Evolutionary conservation across 2,797 vertebrate species (phyloP), one percentile per base, ranked within the genome.

Genomic region (Acanthiza pusilla): DNA sequence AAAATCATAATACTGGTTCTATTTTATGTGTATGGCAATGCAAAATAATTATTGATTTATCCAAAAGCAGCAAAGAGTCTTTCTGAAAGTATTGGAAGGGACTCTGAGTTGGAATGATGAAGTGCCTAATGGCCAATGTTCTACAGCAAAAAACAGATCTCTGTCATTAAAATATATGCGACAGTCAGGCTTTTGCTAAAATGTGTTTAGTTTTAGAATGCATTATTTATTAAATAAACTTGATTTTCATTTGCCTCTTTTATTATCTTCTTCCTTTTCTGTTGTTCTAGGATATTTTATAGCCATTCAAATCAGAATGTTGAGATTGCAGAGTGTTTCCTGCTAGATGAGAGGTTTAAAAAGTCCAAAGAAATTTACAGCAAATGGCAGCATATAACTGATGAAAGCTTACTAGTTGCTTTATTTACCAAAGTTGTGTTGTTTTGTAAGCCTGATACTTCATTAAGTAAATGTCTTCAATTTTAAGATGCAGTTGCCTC

Each of bases 151-250:
- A 89, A 89, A 23, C n/a, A 84, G 43, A 80, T 32, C 47, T 95
- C 79, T 80, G 48, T 89, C 89, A 85, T 60, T 89, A 76, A 53
- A 91, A 92, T 84, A 54, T 42, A 94, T 88, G 48, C 47, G 89
- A 38, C n/a, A 68, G 36, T 66, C 92, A 75, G 55, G 54, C 4
- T 84, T 87, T 71, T 87, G n/a, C 15, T 65, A 87, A 91, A 88
- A 77, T 54, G 27, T 63, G 8, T 81, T 96, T 73, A 60, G 45
- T 48, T 89, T 90, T 61, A 83, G 72, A 72, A 89, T 58, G 5
- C 30, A 72, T 92, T 86, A 70, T 92, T 95, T 95, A 83, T 92
- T 91, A 83, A 85, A 92, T 32, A 87, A 94, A 91, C 61, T 67
- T 74, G 57, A 70, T 47, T 94, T 97, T 86, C 73, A 76, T 81